These are phyloP conservation scores for Saccostrea echinata DNA, from an alignment of 1,140 invertebrate species.

Conservation along the genomic window DNA sequence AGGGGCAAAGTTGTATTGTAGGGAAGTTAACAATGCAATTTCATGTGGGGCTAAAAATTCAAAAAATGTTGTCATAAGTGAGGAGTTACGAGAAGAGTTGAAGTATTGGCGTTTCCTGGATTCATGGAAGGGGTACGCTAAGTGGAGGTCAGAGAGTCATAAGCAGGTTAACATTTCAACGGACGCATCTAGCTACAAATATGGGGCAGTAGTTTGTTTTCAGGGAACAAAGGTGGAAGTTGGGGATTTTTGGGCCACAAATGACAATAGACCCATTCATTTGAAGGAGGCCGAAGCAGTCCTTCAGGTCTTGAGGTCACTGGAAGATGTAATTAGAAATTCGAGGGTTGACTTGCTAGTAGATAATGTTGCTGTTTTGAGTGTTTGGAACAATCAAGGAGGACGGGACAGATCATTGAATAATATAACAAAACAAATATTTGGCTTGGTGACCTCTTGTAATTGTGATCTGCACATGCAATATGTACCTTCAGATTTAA, in stretches of 20 bases:
- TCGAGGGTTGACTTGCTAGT: slow-evolving; percentile 46
- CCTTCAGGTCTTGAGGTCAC: slow-evolving; percentile 43
- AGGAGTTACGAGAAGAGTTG: slow-evolving; percentile 36
- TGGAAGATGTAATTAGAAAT: slow-evolving; percentile 21
- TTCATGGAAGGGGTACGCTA: slow-evolving; percentile 42
- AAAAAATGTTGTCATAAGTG: slow-evolving; percentile 3
- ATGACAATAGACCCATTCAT: slow-evolving; percentile 42
- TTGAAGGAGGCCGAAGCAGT: slow-evolving; percentile 55
- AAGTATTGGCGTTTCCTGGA: slow-evolving; percentile 46
- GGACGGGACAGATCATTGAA: slow-evolving; percentile 37
- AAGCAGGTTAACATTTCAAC: slow-evolving; percentile 35
- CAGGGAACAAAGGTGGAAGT: slow-evolving; percentile 7
- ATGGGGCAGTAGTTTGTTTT: slow-evolving; percentile 26
- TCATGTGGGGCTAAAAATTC: slow-evolving; percentile 43
- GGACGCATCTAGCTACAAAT: slow-evolving; percentile 5
- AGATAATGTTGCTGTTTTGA: slow-evolving; percentile 49
- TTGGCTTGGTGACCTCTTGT: slow-evolving; percentile 14
- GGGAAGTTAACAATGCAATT: no score
- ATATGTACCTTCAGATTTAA: no score
- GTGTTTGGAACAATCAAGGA: slow-evolving; percentile 52
- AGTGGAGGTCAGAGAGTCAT: slow-evolving; percentile 51
- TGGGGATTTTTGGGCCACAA: slow-evolving; percentile 35
- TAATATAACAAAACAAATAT: slow-evolving; percentile 46
- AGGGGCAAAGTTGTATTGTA: slow-evolving; percentile 48
- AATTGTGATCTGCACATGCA: background rate